Percentiles rank a stretch among this genome's conserved stretches.
phyloP scores from a whole-genome alignment of 1,140 invertebrate genomes.

The Neodiprion lecontei region DNA sequence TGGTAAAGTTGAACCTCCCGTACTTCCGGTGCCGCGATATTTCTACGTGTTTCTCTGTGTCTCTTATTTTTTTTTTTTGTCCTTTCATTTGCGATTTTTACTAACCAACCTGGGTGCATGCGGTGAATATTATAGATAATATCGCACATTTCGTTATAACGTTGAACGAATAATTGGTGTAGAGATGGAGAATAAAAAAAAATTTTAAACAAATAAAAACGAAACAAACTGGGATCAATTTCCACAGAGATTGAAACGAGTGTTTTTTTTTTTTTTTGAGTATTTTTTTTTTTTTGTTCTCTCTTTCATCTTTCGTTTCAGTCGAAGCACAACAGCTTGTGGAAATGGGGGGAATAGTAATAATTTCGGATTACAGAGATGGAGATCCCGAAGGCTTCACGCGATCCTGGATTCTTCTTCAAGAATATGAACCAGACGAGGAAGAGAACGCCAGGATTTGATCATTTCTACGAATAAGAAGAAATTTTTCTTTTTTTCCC shows the following conservation, averaged over 20 bases:
- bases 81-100: not conserved
- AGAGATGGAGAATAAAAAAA: not conserved
- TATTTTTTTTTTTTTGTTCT: slow-evolving; percentile 12
- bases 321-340: slow-evolving; percentile 51
- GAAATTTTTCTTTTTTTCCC: no score
- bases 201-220: no score
- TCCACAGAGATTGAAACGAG: not conserved
- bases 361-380: slow-evolving; percentile 29
- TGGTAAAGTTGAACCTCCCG: slow-evolving; percentile 25
- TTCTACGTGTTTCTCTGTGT: not conserved
- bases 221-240: not conserved
- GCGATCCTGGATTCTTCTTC: not conserved
- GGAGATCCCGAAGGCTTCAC: slow-evolving; percentile 38
- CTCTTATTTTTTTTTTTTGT: not conserved
- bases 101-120: not conserved
- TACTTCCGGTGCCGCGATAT: not conserved
- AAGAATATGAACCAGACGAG: no score
- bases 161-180: no score
- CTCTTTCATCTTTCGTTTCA: slow-evolving; percentile 38
- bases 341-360: slow-evolving; percentile 53
- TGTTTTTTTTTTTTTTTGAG: slow-evolving; percentile 14
- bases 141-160: no score
- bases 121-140: not conserved
- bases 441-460: no score
- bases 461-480: no score